Evolutionary conservation across 2,888 invertebrate species (phyloP), one percentile per base, ranked within the genome.

Genomic region (Fragum fragum): DNA sequence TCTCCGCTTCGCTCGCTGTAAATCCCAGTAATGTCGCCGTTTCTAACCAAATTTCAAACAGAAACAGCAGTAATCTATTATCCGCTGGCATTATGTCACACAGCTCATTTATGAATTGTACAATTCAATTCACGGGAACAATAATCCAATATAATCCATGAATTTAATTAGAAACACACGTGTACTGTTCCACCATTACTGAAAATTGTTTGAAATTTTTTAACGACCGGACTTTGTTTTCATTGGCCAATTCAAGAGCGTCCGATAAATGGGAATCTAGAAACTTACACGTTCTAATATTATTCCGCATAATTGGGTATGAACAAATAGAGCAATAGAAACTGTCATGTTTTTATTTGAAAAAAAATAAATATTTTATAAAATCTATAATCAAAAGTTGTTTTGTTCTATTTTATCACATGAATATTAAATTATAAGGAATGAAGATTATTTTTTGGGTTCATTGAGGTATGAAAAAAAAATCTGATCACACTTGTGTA

Each of bases 1-100:
- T 21, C 18, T 6, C 53, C 7, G 53, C 53, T n/a, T 53, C 53
- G 6, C n/a, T 21, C 21, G 5, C 53, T 21, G 21, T 53, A 11
- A 7, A 21, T 7, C 53, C 53, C 53, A 53, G n/a, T 53, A 21
- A 32, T 36, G 14, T 36, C 18, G 63, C 29, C 16, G 63, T 36
- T 63, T 29, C 63, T 63, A 29, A 63, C 14, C 63, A 63, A 63
- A 63, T 63, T 63, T 63, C 63, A 28, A 63, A 63, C n/a, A 63
- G 63, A 63, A 63, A 36, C 63, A 28, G 21, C 63, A 63, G n/a
- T 11, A 63, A 63, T 63, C 32, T 32, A 7, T 14, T 63, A 32
- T 63, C 63, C n/a, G 63, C 63, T 29, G 63, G 63, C 16, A 28
- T 36, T 9, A 63, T 63, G 14, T 63, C 36, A 21, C 63, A 63